phyloP scores from a whole-genome alignment of 2,888 invertebrate genomes.

The Yponomeuta evonymella region DNA sequence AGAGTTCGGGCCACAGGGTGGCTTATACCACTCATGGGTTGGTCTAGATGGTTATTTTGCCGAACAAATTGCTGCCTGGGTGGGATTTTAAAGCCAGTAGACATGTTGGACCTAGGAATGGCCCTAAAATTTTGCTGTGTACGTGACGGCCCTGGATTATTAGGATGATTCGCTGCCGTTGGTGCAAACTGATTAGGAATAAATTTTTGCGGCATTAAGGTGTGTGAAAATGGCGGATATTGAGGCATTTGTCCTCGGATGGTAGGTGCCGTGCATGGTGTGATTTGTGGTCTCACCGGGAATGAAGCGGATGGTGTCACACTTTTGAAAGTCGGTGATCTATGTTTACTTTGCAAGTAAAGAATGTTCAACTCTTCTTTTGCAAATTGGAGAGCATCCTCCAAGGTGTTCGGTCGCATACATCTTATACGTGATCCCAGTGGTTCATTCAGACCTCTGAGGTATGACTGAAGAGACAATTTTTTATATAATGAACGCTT shows the following conservation, averaged over 20 bases:
- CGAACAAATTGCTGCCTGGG: background rate
- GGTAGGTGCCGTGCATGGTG: background rate
- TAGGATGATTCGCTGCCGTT: background rate
- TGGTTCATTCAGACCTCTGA: background rate
- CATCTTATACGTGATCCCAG: no score
- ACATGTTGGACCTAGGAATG: slow-evolving; percentile 2
- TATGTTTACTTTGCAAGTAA: slow-evolving; percentile 25
- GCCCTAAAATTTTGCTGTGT: slow-evolving; percentile 16
- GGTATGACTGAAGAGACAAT: background rate
- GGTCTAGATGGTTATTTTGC: background rate
- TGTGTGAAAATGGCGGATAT: background rate
- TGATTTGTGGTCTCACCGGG: background rate
- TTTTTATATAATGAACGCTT: slow-evolving; percentile 5
- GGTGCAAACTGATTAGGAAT: background rate
- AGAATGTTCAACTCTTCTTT: no score
- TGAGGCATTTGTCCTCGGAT: background rate
- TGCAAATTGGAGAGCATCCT: no score
- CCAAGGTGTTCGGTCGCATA: no score
- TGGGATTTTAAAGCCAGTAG: background rate
- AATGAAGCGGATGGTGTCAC: background rate
- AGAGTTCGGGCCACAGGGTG: slow-evolving; percentile 15
- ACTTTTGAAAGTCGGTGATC: background rate
- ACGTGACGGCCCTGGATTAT: background rate
- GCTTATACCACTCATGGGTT: slow-evolving; percentile 22
- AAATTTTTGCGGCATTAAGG: background rate